These are phyloP conservation scores for Phenganax stokvisi DNA, from an alignment of 92 coral and sea anemone species.

Conservation along the genomic window DNA sequence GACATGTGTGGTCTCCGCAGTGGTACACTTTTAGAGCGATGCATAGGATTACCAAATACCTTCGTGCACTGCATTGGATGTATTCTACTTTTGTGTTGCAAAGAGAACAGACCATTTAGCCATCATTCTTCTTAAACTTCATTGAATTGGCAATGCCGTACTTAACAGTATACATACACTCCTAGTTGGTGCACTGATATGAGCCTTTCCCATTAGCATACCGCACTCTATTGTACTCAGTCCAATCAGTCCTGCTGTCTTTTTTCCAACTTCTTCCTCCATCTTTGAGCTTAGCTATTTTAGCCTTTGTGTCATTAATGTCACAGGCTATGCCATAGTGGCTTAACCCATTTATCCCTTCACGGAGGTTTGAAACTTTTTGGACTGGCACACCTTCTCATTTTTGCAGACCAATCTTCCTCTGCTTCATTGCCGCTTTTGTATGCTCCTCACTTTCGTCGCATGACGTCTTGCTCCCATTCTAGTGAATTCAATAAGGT, in stretches of 20 bases:
- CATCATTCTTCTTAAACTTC: constrained; percentile 27
- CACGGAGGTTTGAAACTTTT: constrained; percentile 21
- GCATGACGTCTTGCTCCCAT: too few relatives aligned
- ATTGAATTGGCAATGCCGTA: constrained; percentile 36
- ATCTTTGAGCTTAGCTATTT: constrained; percentile 39
- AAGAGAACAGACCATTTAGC: constrained; percentile 46
- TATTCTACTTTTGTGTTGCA: constrained; percentile 39
- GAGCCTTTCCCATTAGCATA: constrained; percentile 58
- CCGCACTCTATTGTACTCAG: constrained; percentile 50
- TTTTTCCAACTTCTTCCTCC: constrained; percentile 59
- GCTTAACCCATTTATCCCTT: constrained; percentile 48
- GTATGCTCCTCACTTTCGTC: too few relatives aligned
- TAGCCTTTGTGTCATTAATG: constrained; percentile 16
- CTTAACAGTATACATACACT: constrained; percentile 36
- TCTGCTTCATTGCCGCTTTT: too few relatives aligned
- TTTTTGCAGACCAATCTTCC: too few relatives aligned
- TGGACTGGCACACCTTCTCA: neutral
- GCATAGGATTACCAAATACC: constrained; percentile 44
- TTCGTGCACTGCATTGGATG: constrained; percentile 48
- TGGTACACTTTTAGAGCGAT: constrained; percentile 45
- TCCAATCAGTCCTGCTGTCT: constrained; percentile 49
- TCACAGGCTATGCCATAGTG: constrained; percentile 48
- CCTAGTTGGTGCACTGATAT: constrained; percentile 44
- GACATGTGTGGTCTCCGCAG: constrained; percentile 55
- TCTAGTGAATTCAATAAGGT: too few relatives aligned